These are phyloP conservation scores for Dicaeum eximium DNA, from an alignment of 2,113 vertebrate species.

Conservation along the genomic window DNA sequence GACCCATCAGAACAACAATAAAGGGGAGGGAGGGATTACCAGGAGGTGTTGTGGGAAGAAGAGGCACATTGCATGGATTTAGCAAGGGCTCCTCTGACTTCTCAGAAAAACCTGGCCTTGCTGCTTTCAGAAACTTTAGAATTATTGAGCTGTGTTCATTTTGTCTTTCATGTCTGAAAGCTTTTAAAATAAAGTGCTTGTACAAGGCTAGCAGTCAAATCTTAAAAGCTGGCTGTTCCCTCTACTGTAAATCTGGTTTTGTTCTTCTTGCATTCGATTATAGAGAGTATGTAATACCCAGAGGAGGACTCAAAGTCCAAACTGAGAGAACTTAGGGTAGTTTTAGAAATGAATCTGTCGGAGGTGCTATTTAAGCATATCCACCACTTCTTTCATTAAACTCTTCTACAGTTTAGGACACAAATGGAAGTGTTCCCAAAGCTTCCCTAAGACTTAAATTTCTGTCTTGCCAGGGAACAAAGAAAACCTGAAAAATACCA, in stretches of 20 bases:
- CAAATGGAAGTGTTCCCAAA: background rate
- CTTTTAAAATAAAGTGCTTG: constrained; percentile 18
- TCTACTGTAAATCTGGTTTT: background rate
- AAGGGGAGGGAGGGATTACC: background rate
- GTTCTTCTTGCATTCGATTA: background rate
- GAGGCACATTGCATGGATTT: background rate
- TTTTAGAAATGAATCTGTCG: background rate
- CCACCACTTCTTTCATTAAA: background rate
- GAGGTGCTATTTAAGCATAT: background rate
- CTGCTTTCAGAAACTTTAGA: background rate
- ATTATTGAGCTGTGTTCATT: background rate
- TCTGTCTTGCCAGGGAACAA: background rate
- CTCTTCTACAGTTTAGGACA: background rate
- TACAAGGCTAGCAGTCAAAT: background rate
- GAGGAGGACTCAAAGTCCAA: background rate
- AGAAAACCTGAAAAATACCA: background rate
- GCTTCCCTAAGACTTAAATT: background rate
- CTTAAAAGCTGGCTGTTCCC: background rate
- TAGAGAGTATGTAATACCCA: background rate
- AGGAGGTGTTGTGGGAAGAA: background rate
- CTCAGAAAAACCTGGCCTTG: background rate
- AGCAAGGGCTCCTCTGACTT: background rate
- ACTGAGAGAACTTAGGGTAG: background rate
- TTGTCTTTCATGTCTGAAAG: background rate
- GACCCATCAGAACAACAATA: background rate